These are phyloP conservation scores for Furnarius figulus DNA, from an alignment of 2,113 vertebrate genomes.

Conservation along the genomic window DNA sequence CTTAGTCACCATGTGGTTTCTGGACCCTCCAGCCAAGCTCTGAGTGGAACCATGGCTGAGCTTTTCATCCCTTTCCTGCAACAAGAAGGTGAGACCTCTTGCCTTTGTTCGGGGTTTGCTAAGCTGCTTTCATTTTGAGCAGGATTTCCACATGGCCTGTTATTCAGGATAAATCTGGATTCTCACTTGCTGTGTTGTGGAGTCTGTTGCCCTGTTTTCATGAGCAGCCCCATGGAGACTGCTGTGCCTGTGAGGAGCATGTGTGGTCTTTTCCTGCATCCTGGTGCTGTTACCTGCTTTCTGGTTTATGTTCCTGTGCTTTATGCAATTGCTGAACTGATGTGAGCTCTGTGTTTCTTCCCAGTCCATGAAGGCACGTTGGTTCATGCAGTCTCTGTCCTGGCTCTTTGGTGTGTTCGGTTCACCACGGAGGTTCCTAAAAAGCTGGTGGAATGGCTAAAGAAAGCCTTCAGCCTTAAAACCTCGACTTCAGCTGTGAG, in stretches of 20 bases:
- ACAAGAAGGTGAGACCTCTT: constrained; percentile 87
- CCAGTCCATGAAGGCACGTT: constrained; percentile 93
- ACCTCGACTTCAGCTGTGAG: constrained; percentile 90
- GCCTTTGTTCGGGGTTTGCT: not conserved
- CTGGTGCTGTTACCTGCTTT: not conserved
- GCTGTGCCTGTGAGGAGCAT: not conserved
- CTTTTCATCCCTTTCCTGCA: constrained; percentile 96
- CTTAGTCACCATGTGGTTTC: constrained; percentile 91
- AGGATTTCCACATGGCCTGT: not conserved
- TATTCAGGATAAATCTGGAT: not conserved
- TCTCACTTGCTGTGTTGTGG: not conserved
- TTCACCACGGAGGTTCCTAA: constrained; percentile 87
- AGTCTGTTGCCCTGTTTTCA: not conserved
- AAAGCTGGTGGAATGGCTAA: constrained; percentile 89
- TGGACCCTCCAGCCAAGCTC: constrained; percentile 87
- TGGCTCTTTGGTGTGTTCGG: constrained; percentile 90
- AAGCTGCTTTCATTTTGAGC: not conserved
- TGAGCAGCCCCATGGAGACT: not conserved
- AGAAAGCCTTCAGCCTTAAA: constrained; percentile 94
- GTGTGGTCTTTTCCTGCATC: not conserved
- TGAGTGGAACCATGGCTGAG: constrained; percentile 81
- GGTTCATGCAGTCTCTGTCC: constrained; percentile 88
- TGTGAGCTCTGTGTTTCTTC: not conserved
- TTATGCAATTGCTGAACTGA: not conserved
- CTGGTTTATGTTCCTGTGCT: not conserved